Percentiles rank a stretch among this genome's conserved stretches.
Conservation (phyloP, 2,888 invertebrate species). For the Torymus tubicola region DNA sequence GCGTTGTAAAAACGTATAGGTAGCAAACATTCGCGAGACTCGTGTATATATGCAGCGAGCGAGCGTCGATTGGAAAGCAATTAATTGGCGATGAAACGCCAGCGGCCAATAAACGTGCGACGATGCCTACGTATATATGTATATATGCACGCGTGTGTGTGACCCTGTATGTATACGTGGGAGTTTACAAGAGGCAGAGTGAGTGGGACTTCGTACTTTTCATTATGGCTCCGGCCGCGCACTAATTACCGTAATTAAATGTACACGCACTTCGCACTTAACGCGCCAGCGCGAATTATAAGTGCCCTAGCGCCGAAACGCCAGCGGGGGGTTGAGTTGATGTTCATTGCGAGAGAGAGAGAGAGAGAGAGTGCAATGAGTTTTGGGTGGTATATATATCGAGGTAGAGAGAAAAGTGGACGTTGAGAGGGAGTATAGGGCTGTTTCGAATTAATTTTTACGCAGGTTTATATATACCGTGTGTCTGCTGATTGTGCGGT, state of each 20-base stretch:
- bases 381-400: no score
- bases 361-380: no score
- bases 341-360: no score
- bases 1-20: neutral
- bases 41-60: neutral
- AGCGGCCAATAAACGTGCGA: neutral
- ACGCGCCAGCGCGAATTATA: neutral
- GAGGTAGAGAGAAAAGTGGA: no score
- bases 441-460: no score
- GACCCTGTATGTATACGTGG: neutral
- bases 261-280: constrained; percentile 35
- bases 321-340: no score
- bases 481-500: no score
- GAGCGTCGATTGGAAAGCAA: constrained; percentile 38
- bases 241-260: constrained; percentile 52
- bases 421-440: no score
- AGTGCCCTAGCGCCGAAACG: neutral
- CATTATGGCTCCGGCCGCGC: constrained; percentile 8
- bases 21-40: neutral
- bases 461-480: no score
- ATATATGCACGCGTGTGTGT: neutral
- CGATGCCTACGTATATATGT: neutral
- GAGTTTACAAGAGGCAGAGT: constrained; percentile 6
- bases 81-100: constrained; percentile 34
- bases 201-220: constrained; percentile 20